These are phyloP conservation scores for Phasia obesa DNA, from an alignment of 2,888 invertebrate genomes.

Conservation along the genomic window DNA sequence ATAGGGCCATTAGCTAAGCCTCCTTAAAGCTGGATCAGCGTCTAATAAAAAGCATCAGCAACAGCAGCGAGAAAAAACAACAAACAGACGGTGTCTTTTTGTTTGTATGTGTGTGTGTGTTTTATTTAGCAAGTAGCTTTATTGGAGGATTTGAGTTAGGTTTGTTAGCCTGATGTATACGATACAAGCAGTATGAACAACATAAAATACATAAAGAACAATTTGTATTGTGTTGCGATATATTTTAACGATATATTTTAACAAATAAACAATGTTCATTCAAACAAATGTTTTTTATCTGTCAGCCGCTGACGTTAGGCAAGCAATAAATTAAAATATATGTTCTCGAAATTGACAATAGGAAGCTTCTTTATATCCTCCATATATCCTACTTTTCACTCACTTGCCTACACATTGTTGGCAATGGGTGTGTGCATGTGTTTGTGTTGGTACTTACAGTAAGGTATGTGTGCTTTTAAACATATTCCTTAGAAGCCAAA, in stretches of 20 bases:
- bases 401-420: conserved; percentile 22
- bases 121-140: conserved; percentile 15
- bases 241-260: conserved; percentile 9
- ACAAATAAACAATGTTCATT: conserved; percentile 22
- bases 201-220: conserved; percentile 40
- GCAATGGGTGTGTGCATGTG: background rate
- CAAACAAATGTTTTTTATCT: conserved; percentile 45
- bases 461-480: conserved; percentile 15
- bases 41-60: conserved; percentile 8
- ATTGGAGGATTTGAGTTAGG: conserved; percentile 51
- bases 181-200: conserved; percentile 37
- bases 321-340: conserved; percentile 72
- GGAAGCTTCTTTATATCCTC: conserved; percentile 66
- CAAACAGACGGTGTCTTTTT: conserved; percentile 15
- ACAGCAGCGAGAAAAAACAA: background rate
- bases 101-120: conserved; percentile 26
- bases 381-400: conserved; percentile 57
- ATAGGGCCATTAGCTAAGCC: conserved; percentile 55
- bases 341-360: conserved; percentile 69
- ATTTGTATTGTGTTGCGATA: conserved; percentile 41
- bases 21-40: conserved; percentile 43
- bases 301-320: conserved; percentile 57
- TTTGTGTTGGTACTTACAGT: background rate
- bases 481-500: too few relatives aligned
- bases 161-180: conserved; percentile 27